Evolutionary conservation across 2,888 invertebrate species (phyloP).

Genomic region (Anodontia alba): DNA sequence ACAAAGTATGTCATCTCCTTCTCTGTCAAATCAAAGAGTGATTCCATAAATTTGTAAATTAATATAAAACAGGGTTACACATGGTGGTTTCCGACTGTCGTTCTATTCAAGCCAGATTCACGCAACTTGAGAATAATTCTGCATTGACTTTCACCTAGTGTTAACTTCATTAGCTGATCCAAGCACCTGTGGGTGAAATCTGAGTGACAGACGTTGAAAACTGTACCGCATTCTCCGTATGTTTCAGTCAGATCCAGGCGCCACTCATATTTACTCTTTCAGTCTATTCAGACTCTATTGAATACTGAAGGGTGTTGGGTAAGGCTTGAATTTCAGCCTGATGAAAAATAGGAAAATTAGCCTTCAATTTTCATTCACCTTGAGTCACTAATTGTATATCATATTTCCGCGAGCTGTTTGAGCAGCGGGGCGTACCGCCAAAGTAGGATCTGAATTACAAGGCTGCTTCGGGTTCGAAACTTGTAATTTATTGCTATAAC

Average conservation of each 20-base stretch:
- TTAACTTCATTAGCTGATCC: neutral
- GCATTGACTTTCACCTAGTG: neutral
- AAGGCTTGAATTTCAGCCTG: neutral
- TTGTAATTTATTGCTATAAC: neutral
- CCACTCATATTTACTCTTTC: neutral
- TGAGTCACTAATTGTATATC: conserved; percentile 10
- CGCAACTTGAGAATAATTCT: too few relatives aligned
- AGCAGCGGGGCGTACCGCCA: conserved; percentile 6
- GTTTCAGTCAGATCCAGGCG: conserved; percentile 8
- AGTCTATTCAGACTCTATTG: too few relatives aligned
- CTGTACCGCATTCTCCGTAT: neutral
- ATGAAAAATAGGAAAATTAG: conserved; percentile 17
- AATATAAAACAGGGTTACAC: too few relatives aligned
- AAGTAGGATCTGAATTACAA: conserved; percentile 10
- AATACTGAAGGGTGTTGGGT: neutral
- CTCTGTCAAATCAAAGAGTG: too few relatives aligned
- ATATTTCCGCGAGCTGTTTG: conserved; percentile 7
- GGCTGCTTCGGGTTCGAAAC: neutral
- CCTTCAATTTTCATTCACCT: conserved; percentile 16
- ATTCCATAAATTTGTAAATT: too few relatives aligned
- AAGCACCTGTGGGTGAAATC: neutral
- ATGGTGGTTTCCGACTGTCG: too few relatives aligned
- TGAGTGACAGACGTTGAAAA: conserved; percentile 3
- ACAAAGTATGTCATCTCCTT: too few relatives aligned
- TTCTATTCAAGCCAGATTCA: too few relatives aligned